Percentiles rank a stretch among this genome's conserved stretches.
Conservation (phyloP, 2,797 vertebrate genomes). For the Meriones psammophilus region DNA sequence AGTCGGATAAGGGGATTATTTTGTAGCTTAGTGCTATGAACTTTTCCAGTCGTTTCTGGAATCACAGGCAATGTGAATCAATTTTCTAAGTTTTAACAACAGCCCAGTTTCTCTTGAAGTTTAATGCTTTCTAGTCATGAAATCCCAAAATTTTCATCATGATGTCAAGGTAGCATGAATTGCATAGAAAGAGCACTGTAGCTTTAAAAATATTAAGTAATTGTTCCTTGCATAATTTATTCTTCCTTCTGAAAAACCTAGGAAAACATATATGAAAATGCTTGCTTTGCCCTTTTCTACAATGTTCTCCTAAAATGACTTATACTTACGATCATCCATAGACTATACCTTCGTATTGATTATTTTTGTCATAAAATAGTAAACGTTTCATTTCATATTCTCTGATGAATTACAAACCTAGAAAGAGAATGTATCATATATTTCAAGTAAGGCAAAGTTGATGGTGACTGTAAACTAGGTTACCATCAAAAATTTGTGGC, state of each 20-base stretch:
- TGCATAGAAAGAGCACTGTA: not conserved
- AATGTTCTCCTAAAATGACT: conserved; percentile 17
- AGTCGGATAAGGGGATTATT: conserved; percentile 58
- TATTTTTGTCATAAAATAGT: conserved; percentile 43
- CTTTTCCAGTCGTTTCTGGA: conserved; percentile 46
- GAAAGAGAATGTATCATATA: not conserved
- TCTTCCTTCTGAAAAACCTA: conserved; percentile 49
- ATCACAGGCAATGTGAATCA: conserved; percentile 68
- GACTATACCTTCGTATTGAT: conserved; percentile 59
- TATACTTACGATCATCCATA: conserved; percentile 31
- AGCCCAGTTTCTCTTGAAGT: conserved; percentile 14
- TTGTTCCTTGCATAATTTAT: conserved; percentile 26
- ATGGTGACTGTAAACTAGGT: not conserved
- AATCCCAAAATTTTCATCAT: conserved; percentile 69
- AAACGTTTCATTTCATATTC: conserved; percentile 17
- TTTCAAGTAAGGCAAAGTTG: conserved; percentile 47
- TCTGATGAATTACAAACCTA: conserved; percentile 42
- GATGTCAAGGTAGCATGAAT: conserved; percentile 58
- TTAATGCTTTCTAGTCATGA: conserved; percentile 60
- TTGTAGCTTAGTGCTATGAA: conserved; percentile 49
- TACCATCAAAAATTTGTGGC: not conserved
- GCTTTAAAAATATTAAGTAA: conserved; percentile 55
- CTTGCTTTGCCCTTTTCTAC: not conserved
- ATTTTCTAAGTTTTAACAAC: conserved; percentile 70
- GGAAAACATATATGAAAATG: conserved; percentile 30